Base-by-base conservation (phyloP, 2,888 invertebrate species). In the Phanerotoma sp. region DNA sequence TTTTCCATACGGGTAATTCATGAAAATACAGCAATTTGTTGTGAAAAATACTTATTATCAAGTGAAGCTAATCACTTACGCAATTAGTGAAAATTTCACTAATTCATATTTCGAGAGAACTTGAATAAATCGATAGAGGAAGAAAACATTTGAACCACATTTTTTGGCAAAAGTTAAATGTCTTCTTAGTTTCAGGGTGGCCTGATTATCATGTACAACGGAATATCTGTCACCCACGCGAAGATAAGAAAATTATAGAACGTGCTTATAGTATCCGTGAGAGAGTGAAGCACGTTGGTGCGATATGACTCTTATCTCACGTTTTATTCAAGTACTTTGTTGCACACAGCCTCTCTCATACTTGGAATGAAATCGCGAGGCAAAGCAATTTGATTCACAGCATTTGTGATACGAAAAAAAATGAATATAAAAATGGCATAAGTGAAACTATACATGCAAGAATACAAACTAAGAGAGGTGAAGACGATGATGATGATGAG, bases 191-290 rank as follows among this genome's bases (percentile, higher is more conserved):
- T 47, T 21, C 21, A 47, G 47, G 47, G 47, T 49, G 48, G 48
- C 48, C 48, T 49, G 48, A 49, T 49, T 49, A 37, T 49, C 38
- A 49, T 49, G 38, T 37, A 38, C 48, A 49, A 49, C 48, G 48
- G 48, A 21, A 49, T 49, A 49, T 49, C 48, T 49, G 48, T 49
- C 48, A 49, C 48, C 48, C 48, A 49, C 48, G 48, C 48, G 18
- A 13, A 49, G 48, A 49, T 49, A 49, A 49, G 48, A 49, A 49
- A 49, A 49, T 49, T 49, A 49, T 49, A 49, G 48, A 49, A 49
- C 48, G 48, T 49, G 40, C 48, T 18, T 25, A n/a, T 15, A 28
- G 25, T 37, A 15, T 28, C 37, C 38, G 38, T 37, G 48, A 49
- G 48, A 49, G 37, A 16, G 18, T 49, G 37, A 49, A 38, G 38